Base-by-base conservation (phyloP, 2,888 invertebrate species). In the Fissipunctia ypsillon region DNA sequence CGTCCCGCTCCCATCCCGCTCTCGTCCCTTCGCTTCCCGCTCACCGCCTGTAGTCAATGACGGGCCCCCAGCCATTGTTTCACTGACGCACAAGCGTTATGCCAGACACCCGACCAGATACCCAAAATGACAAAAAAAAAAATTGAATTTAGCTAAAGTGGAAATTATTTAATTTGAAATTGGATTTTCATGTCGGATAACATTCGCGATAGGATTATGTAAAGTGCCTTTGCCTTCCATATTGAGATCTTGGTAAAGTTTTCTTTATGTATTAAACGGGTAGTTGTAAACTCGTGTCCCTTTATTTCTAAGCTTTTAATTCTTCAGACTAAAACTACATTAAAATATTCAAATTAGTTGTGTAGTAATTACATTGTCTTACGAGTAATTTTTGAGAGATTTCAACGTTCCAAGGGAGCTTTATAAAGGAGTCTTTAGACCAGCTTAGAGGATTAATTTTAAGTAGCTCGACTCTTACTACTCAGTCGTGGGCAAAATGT, bases 161-260 rank as follows among this genome's bases (percentile, higher is more conserved):
- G 66, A 83, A 77, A 72, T 72, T 66, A 80, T 71, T 76, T 63
- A 80, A 80, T 84, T 70, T 68, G 68, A 71, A 75, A 84, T 76
- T 80, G 61, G 72, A 45, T 81, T 80, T 76, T 69, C 65, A 56
- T 63, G 50, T 69, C 66, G 22, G 68, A 69, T 71, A 71, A 67
- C 50, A 56, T 63, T 69, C 43, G 12, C 35, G n/a, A 76, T 64
- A 38, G 61, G 68, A 76, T 81, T 69, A 69, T 12, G 61, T 69
- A 57, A 76, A 64, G 50, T 67, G 57, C 35, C 28, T 64, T 78
- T 64, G 22, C 41, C 22, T 52, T 54, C 19, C 31, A 65, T 73
- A 73, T 83, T 78, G 19, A 67, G 52, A 63, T 70, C 57, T 59
- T 43, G 48, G 25, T 43, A 38, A 61, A 57, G 76, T 75, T 71